Conservation (phyloP, 2,888 invertebrate species). For the Sphaerophoria taeniata region DNA sequence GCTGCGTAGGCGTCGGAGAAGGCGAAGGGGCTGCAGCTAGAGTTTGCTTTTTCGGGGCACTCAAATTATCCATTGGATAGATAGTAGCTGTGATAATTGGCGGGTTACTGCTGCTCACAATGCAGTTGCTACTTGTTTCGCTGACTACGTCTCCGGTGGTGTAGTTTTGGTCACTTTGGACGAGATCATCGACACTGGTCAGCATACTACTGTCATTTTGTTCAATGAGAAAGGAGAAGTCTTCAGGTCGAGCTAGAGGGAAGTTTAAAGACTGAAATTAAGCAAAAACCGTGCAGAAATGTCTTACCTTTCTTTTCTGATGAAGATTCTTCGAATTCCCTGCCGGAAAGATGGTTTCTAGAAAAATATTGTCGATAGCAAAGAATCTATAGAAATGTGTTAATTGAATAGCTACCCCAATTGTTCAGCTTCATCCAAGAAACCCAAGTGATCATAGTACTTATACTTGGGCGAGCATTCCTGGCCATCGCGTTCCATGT, state of each 20-base stretch:
- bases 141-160: slow-evolving; percentile 50
- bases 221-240: slow-evolving; percentile 59
- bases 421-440: slow-evolving; percentile 49
- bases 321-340: slow-evolving; percentile 34
- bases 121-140: slow-evolving; percentile 46
- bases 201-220: slow-evolving; percentile 36
- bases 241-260: slow-evolving; percentile 42
- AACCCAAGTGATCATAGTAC: slow-evolving; percentile 66
- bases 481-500: slow-evolving; percentile 42
- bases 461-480: slow-evolving; percentile 54
- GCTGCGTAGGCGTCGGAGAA: too few species aligned
- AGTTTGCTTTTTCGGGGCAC: neutral
- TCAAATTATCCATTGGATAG: slow-evolving; percentile 27
- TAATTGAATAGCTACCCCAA: slow-evolving; percentile 5
- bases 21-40: neutral
- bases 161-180: slow-evolving; percentile 44
- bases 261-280: neutral
- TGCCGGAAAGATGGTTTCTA: slow-evolving; percentile 43
- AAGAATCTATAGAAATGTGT: neutral
- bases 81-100: slow-evolving; percentile 6
- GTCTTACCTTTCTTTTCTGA: slow-evolving; percentile 52
- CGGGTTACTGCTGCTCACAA: slow-evolving; percentile 58
- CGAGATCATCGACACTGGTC: slow-evolving; percentile 36
- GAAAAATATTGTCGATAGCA: neutral
- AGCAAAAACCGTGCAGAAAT: neutral